Percentiles rank a stretch among this genome's conserved stretches.
Evolutionary conservation across 92 coral and sea anemone genomes (phyloP).

Genomic region (Epizoanthus scotinus): DNA sequence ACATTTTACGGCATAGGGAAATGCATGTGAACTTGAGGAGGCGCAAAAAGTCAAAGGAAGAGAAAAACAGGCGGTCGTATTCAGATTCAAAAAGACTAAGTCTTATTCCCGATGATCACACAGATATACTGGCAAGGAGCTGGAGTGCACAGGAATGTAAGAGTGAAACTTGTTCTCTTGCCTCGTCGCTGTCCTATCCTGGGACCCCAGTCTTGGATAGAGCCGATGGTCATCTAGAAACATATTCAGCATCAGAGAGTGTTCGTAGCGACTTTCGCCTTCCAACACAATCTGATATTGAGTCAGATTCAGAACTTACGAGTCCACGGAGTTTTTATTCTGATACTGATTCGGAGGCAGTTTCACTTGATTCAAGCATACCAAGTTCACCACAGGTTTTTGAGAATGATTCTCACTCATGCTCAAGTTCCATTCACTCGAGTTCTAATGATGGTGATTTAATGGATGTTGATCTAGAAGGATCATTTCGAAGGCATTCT

Average conservation of each 20-base stretch:
- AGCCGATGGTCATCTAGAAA: conserved; percentile 2
- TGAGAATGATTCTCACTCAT: conserved; percentile 15
- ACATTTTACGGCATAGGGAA: conserved; percentile 64
- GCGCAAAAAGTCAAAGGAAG: conserved; percentile 20
- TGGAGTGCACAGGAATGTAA: conserved; percentile 9
- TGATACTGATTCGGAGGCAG: conserved; percentile 34
- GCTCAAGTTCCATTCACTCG: conserved; percentile 21
- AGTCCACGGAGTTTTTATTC: neutral
- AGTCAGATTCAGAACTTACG: conserved; percentile 6
- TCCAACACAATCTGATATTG: neutral
- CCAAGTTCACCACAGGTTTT: conserved; percentile 2
- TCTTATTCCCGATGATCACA: conserved; percentile 12
- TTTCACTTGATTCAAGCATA: conserved; percentile 20
- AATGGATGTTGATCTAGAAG: neutral
- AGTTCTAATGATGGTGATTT: conserved; percentile 28
- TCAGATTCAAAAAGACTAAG: conserved; percentile 16
- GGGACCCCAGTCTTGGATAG: conserved; percentile 7
- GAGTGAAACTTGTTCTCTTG: neutral
- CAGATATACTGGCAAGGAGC: conserved; percentile 2
- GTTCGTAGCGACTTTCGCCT: neutral
- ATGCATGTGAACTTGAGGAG: conserved; percentile 18
- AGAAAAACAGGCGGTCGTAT: conserved; percentile 24
- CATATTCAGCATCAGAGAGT: neutral
- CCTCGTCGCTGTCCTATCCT: neutral
- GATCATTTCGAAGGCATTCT: conserved; percentile 17